phyloP scores from a whole-genome alignment of 2,113 vertebrate genomes.

The Entomyzon cyanotis region DNA sequence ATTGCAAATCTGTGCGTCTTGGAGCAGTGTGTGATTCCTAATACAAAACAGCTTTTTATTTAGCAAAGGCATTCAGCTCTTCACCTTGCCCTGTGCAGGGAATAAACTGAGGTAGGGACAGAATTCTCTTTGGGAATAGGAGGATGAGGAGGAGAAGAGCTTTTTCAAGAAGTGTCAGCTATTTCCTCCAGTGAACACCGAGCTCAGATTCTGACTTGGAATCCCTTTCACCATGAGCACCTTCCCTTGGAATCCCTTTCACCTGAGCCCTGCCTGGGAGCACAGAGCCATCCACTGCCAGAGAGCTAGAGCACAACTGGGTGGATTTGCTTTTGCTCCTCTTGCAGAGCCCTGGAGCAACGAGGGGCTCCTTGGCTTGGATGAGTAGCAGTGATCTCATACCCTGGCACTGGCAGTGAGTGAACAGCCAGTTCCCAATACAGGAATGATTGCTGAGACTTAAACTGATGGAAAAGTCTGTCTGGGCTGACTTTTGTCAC shows the following conservation, averaged over 20 bases:
- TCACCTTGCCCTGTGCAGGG: background rate
- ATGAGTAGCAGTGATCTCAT: background rate
- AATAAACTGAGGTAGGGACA: background rate
- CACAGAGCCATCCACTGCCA: background rate
- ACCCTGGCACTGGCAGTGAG: background rate
- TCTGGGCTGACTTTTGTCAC: background rate
- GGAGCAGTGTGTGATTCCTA: background rate
- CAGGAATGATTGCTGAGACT: background rate
- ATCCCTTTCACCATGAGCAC: background rate
- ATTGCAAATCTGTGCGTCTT: background rate
- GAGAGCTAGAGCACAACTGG: accelerated
- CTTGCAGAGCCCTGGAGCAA: background rate
- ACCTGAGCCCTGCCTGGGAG: accelerated
- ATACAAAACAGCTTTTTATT: background rate
- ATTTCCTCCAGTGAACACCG: background rate
- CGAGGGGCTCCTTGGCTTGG: background rate
- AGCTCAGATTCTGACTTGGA: background rate
- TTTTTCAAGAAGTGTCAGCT: background rate
- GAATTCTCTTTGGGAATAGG: background rate
- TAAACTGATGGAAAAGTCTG: background rate
- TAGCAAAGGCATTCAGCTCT: background rate
- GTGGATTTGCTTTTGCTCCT: background rate
- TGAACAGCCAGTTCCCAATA: background rate
- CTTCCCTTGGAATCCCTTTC: background rate
- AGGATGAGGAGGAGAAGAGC: background rate